These are phyloP conservation scores for Caloenas nicobarica DNA, from an alignment of 2,113 vertebrate species.

Conservation along the genomic window DNA sequence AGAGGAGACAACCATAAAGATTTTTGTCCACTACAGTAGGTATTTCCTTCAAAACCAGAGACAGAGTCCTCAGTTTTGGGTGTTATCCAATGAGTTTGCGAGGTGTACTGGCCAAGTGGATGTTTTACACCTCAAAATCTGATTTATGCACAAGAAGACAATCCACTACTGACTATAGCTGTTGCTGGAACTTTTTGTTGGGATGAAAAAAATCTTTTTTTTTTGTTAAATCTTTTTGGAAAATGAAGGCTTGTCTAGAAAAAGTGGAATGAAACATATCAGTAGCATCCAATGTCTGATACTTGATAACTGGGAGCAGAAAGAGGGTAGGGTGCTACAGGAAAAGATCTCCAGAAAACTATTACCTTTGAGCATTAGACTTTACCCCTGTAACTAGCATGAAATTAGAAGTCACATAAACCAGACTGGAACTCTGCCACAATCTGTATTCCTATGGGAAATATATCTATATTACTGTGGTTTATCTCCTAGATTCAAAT, in stretches of 20 bases:
- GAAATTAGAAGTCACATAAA: background rate
- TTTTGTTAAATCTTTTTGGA: background rate
- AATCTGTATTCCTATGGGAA: background rate
- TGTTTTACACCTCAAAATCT: background rate
- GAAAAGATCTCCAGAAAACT: background rate
- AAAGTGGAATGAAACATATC: background rate
- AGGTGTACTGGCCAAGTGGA: background rate
- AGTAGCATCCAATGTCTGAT: background rate
- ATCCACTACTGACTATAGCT: background rate
- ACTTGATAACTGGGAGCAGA: background rate
- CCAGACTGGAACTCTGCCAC: background rate
- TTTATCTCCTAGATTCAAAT: background rate
- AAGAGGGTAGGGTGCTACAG: background rate
- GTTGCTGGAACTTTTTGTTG: background rate
- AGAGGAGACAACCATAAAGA: background rate
- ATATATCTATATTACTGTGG: background rate
- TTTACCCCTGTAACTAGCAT: background rate
- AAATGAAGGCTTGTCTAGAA: background rate
- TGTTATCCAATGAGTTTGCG: background rate
- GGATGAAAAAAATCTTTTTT: rapidly evolving
- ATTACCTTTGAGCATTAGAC: background rate
- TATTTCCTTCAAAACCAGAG: background rate
- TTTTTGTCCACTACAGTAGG: background rate
- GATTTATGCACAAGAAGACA: background rate
- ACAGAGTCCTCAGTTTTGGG: background rate